These are phyloP conservation scores for Magallana nippona DNA, from an alignment of 2,888 invertebrate genomes.

Conservation along the genomic window DNA sequence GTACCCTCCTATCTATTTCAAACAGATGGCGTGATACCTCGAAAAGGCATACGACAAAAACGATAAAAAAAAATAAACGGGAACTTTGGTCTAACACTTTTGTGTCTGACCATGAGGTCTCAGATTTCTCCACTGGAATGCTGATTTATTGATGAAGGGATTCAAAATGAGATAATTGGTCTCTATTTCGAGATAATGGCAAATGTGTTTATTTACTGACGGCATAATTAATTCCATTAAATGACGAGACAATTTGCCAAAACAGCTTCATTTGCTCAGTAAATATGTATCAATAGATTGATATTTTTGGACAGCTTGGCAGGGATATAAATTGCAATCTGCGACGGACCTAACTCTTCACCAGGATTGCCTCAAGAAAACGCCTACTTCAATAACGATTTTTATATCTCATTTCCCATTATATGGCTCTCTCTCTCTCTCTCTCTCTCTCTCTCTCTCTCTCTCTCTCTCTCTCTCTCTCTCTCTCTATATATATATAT, in stretches of 20 bases:
- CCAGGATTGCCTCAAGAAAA: not conserved
- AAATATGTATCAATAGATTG: not conserved
- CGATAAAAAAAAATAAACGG: not conserved
- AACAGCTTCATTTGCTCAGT: conserved; percentile 15
- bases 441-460: too few relatives aligned
- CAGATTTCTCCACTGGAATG: conserved; percentile 3
- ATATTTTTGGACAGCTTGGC: not conserved
- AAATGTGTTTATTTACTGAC: conserved; percentile 1
- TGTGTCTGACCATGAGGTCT: not conserved
- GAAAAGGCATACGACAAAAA: not conserved
- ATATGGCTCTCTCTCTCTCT: too few relatives aligned
- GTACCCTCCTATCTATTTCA: conserved; percentile 22
- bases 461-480: conserved; percentile 6
- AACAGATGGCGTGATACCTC: not conserved
- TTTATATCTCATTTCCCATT: too few relatives aligned
- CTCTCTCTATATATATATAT: too few relatives aligned
- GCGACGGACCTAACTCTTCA: not conserved
- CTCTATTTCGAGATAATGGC: conserved; percentile 26
- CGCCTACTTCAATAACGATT: not conserved
- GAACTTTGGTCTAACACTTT: conserved; percentile 9
- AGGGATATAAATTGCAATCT: not conserved
- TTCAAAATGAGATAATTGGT: conserved; percentile 3
- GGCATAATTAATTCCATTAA: conserved; percentile 25
- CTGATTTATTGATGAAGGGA: not conserved
- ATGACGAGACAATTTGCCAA: conserved; percentile 14